Base-by-base conservation (phyloP, 2,888 invertebrate species). In the Vesta saturnalis region DNA sequence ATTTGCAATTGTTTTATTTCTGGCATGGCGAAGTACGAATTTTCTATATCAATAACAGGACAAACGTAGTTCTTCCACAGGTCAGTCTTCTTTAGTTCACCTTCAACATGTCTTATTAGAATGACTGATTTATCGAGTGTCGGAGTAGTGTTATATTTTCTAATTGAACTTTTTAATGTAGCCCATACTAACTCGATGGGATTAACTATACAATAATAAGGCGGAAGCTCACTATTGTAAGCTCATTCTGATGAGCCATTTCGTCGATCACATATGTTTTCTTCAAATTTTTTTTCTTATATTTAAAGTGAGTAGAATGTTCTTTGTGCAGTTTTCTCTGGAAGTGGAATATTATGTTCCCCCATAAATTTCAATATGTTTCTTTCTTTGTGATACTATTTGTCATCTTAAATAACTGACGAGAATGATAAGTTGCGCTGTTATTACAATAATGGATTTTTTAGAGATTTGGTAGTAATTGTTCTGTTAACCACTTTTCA, bases 401-500 rank as follows among this genome's bases (percentile, higher is more conserved):
- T 10, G 64, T 54, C 4, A 64, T 54, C 67, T 67, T 60, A 4
- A 35, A 39, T 19, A 63, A 16, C 23, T 46, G 63, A n/a, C 55
- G 16, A 0, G 65, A 71, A 56, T 72, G 69, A 46, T 72, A 72
- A 19, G 54, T 59, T 8, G 70, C 74, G 56, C 73, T 74, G 54
- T 72, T 43, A 73, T 47, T 3, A 73, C 74, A 54, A 72, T 72
- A 2, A 67, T 69, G 14, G 57, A 56, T 23, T 58, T 61, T 15
- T 60, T 56, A 16, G 64, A 73, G 18, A 47, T 59, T 64, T n/a
- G 65, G 55, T 6, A 71, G 35, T 12, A 71, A 46, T 22, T 56
- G 47, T n/a, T 68, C 54, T 19, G 54, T 14, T 22, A 74, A 73
- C 72, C 70, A 74, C 10, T 65, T 22, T 66, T 72, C 66, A 64